Evolutionary conservation across 2,113 vertebrate genomes (phyloP).

Genomic region (Coracopsis vasa): DNA sequence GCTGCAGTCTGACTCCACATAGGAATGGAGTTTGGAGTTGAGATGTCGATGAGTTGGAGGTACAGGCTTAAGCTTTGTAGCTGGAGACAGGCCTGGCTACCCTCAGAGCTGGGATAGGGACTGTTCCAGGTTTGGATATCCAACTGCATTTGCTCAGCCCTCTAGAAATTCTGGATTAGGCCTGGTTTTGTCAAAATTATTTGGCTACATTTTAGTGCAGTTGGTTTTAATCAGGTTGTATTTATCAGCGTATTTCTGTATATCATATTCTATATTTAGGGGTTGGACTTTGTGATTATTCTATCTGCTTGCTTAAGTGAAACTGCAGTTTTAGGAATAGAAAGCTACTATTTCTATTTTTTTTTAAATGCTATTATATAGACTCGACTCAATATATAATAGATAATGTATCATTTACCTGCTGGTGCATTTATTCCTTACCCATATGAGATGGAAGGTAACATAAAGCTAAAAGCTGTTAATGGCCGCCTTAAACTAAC

Average conservation of each 20-base stretch:
- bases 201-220: not conserved
- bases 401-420: not conserved
- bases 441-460: not conserved
- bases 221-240: not conserved
- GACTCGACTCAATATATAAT: not conserved
- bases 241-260: not conserved
- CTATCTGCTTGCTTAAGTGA: not conserved
- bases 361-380: not conserved
- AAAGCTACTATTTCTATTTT: not conserved
- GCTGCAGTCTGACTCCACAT: not conserved
- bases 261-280: not conserved
- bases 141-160: not conserved
- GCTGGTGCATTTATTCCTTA: not conserved
- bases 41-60: not conserved
- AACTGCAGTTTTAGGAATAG: not conserved
- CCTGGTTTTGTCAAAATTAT: not conserved
- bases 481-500: not conserved
- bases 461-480: not conserved
- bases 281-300: not conserved
- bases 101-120: not conserved
- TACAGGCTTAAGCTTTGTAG: rapidly evolving
- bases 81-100: not conserved
- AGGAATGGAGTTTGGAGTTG: not conserved
- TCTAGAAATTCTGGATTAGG: not conserved
- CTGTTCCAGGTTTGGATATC: not conserved